A percentile compares a stretch with the other conserved stretches of the same genome.
These are phyloP conservation scores for Dicrurus megarhynchus DNA, from an alignment of 2,113 vertebrate species.

Conservation along the genomic window DNA sequence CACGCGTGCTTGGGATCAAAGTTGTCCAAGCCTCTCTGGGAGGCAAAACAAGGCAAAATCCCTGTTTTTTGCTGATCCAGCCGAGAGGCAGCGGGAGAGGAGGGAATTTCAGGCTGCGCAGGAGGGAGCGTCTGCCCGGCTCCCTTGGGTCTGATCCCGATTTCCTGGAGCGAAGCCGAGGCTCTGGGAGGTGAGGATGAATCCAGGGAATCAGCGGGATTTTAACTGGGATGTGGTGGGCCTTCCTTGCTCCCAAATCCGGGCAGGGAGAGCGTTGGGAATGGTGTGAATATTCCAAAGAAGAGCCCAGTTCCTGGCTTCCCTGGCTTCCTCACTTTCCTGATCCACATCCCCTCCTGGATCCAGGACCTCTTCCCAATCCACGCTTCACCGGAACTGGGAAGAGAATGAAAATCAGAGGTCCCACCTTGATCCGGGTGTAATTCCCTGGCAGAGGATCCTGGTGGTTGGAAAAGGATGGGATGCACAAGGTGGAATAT, in stretches of 20 bases:
- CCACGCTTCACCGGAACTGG: fast-evolving
- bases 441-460: neutral
- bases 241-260: neutral
- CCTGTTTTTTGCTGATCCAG: neutral
- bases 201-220: neutral
- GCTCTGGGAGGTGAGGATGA: neutral
- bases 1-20: neutral
- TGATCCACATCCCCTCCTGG: neutral
- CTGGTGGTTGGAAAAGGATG: neutral
- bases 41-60: neutral
- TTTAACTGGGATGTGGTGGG: neutral
- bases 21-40: neutral
- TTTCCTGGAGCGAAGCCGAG: neutral
- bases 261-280: neutral
- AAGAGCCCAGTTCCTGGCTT: neutral
- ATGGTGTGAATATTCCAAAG: neutral
- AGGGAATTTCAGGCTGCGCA: neutral
- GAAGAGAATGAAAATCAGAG: neutral
- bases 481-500: neutral
- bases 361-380: neutral
- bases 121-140: neutral
- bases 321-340: neutral
- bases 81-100: neutral
- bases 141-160: neutral
- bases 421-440: fast-evolving